phyloP scores from a whole-genome alignment of 2,113 vertebrate species.

The Empidonax traillii region DNA sequence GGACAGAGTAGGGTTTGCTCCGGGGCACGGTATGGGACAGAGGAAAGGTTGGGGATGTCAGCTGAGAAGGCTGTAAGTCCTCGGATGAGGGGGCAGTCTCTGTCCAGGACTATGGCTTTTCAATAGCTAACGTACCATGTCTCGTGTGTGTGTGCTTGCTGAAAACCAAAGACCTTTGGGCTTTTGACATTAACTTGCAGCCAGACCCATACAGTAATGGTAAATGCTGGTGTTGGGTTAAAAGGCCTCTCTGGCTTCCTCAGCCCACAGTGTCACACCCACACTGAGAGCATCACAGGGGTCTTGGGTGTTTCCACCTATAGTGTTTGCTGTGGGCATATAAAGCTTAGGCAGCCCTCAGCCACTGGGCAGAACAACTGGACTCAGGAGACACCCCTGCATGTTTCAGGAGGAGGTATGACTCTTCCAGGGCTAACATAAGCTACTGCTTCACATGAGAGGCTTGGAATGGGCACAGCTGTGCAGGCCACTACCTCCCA shows the following conservation, averaged over 20 bases:
- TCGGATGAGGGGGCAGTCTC: fast-evolving
- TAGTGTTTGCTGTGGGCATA: neutral
- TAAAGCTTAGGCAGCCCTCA: fast-evolving
- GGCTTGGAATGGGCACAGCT: fast-evolving
- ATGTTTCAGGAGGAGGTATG: fast-evolving
- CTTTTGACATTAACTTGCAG: neutral
- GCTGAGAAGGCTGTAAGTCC: too few species aligned
- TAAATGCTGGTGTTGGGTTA: neutral
- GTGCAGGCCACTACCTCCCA: fast-evolving
- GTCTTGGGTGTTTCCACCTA: fast-evolving
- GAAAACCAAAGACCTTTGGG: neutral
- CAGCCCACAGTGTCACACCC: fast-evolving
- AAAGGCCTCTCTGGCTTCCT: neutral
- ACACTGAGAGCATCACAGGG: fast-evolving
- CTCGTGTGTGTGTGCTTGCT: fast-evolving
- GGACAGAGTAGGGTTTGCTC: too few species aligned
- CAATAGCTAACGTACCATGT: neutral
- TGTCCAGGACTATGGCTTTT: neutral
- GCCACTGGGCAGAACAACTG: neutral
- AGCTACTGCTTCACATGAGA: too few species aligned
- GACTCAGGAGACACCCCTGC: fast-evolving
- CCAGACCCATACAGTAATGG: neutral
- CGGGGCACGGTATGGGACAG: neutral
- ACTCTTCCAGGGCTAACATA: neutral
- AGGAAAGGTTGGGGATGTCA: neutral